Percentiles rank a stretch among this genome's conserved stretches.
phyloP scores from a whole-genome alignment of 23 tunicate species.

The Trididemnum clinides region DNA sequence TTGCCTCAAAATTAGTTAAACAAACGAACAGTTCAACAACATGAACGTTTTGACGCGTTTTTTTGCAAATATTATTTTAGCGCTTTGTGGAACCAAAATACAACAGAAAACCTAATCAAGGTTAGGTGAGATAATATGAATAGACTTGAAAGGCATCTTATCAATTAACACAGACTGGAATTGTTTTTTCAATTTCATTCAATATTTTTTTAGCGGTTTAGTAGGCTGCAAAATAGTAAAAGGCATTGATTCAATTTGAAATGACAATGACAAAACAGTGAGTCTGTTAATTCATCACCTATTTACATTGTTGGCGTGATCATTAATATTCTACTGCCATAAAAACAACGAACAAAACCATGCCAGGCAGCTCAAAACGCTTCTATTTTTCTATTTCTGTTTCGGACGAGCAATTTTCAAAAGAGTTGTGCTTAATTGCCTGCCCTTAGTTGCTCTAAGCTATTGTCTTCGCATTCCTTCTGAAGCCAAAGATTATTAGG shows the following conservation, averaged over 20 bases:
- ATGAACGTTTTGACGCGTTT: background rate
- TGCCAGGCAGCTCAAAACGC: background rate
- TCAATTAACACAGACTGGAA: slow-evolving; percentile 15
- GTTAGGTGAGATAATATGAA: background rate
- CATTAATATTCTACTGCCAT: slow-evolving; percentile 17
- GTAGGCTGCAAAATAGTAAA: too few relatives aligned
- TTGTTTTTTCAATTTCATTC: slow-evolving; percentile 16
- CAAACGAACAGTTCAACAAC: too few relatives aligned
- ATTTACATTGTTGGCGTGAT: slow-evolving; percentile 11
- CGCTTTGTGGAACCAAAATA: background rate
- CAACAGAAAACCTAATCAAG: background rate
- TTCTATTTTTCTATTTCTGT: background rate
- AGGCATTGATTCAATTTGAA: background rate
- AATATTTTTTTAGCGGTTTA: slow-evolving; percentile 1
- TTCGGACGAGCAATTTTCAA: slow-evolving; percentile 7
- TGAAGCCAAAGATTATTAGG: slow-evolving; percentile 8
- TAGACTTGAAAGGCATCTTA: background rate
- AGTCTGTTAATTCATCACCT: slow-evolving; percentile 19
- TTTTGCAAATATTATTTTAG: slow-evolving; percentile 14
- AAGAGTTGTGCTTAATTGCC: slow-evolving; percentile 6
- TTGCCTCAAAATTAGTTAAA: too few relatives aligned
- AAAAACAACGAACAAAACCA: slow-evolving; percentile 32
- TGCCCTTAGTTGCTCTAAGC: background rate
- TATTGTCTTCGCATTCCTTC: background rate
- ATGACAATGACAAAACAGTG: slow-evolving; percentile 3